These are phyloP conservation scores for Ciconia boyciana DNA, from an alignment of 2,113 vertebrate species.

Conservation along the genomic window DNA sequence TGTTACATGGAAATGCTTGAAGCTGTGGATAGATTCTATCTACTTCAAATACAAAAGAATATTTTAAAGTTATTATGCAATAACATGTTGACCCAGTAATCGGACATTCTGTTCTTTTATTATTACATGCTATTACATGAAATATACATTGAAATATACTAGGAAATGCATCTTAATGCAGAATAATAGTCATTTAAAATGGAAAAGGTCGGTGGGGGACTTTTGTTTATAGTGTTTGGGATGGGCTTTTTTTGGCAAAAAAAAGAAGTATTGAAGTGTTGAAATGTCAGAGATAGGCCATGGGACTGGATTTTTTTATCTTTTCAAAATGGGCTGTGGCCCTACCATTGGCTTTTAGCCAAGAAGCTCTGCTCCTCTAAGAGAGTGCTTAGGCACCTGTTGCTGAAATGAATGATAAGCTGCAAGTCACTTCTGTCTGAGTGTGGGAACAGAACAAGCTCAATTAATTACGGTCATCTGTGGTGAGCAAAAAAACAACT, in stretches of 20 bases:
- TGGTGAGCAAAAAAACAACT: not conserved
- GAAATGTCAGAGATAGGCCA: not conserved
- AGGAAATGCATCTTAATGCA: not conserved
- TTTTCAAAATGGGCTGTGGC: not conserved
- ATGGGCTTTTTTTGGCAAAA: accelerated
- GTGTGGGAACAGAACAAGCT: not conserved
- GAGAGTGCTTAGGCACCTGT: not conserved
- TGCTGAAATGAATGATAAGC: not conserved
- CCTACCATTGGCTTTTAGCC: not conserved
- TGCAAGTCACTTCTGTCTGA: not conserved
- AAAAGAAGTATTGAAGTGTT: not conserved
- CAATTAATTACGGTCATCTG: not conserved
- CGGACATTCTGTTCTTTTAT: not conserved
- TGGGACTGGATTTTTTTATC: not conserved
- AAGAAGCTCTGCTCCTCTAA: not conserved
- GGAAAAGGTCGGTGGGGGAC: accelerated
- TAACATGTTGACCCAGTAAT: not conserved
- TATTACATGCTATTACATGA: not conserved
- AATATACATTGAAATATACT: not conserved
- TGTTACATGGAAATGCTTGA: not conserved
- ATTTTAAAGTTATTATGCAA: not conserved
- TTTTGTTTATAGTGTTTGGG: not conserved
- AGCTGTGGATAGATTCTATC: not conserved
- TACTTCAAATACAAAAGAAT: not conserved
- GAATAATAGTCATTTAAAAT: not conserved